Conservation (phyloP, 2,797 vertebrate species). For the Petrocephalus sullivani region DNA sequence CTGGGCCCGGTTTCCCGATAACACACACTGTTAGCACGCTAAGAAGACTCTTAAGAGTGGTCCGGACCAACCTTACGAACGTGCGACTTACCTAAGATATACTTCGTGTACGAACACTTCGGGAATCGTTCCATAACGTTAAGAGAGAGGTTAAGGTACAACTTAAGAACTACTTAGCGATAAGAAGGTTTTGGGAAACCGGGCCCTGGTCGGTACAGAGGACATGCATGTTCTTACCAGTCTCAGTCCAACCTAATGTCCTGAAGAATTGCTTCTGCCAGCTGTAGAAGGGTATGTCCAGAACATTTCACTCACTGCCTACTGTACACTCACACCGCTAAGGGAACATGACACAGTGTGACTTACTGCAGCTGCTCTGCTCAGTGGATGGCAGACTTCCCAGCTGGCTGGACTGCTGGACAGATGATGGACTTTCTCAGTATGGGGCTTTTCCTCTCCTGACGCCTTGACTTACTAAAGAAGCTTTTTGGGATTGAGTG, state of each 20-base stretch:
- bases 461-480: not conserved
- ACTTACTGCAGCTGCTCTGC: not conserved
- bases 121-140: no score
- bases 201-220: not conserved
- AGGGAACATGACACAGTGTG: not conserved
- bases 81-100: no score
- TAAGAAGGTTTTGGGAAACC: no score
- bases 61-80: no score
- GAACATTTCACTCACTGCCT: constrained; percentile 17
- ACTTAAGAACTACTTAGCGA: no score
- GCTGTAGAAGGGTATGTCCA: constrained; percentile 16
- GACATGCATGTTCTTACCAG: not conserved
- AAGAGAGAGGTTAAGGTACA: no score
- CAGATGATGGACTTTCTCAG: not conserved
- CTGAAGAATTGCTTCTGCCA: constrained; percentile 19
- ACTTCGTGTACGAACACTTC: no score
- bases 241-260: not conserved
- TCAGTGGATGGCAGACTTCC: not conserved
- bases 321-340: not conserved
- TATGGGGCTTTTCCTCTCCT: not conserved
- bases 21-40: no score
- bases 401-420: not conserved
- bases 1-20: not conserved
- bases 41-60: no score
- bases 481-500: not conserved